A percentile compares a stretch with the other conserved stretches of the same genome.
These are phyloP conservation scores for Neoniphon sammara DNA, from an alignment of 2,797 vertebrate genomes.

Conservation along the genomic window DNA sequence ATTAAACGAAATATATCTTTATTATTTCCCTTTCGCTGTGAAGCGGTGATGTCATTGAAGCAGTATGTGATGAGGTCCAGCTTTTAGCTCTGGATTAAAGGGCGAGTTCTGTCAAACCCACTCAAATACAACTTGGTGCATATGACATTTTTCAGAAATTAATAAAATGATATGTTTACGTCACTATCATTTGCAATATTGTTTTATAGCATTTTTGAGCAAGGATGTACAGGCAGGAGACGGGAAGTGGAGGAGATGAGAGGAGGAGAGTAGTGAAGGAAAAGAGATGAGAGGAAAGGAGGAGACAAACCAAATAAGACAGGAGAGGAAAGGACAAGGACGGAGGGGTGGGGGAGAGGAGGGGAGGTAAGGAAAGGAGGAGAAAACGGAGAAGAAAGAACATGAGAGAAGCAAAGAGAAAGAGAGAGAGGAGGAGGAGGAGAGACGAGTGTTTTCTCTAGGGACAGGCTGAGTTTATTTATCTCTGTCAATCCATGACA, in stretches of 20 bases:
- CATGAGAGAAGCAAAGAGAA: not conserved
- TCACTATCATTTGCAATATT: slow-evolving; percentile 8
- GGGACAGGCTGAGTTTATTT: not conserved
- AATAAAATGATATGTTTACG: slow-evolving; percentile 3
- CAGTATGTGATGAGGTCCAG: not conserved
- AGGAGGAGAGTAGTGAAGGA: not conserved
- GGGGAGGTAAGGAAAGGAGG: not conserved
- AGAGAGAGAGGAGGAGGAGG: slow-evolving; percentile 5
- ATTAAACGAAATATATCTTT: slow-evolving; percentile 2
- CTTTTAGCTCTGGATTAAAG: not conserved
- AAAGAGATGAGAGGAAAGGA: not conserved
- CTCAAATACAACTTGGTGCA: not conserved
- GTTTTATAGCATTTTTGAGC: slow-evolving; percentile 20
- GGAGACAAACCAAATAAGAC: not conserved
- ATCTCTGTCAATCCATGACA: slow-evolving; percentile 8
- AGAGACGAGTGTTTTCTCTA: slow-evolving; percentile 6
- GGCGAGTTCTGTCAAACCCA: not conserved
- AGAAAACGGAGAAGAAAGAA: not conserved
- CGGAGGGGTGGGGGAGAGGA: not conserved
- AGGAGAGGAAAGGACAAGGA: not conserved
- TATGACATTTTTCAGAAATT: slow-evolving; percentile 8
- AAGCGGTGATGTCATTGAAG: not conserved
- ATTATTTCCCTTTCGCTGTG: not conserved
- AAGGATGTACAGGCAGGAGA: not conserved
- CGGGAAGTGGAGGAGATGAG: not conserved